Base-by-base conservation (phyloP, 2,113 vertebrate species). In the Brachyhypopomus gauderio region DNA sequence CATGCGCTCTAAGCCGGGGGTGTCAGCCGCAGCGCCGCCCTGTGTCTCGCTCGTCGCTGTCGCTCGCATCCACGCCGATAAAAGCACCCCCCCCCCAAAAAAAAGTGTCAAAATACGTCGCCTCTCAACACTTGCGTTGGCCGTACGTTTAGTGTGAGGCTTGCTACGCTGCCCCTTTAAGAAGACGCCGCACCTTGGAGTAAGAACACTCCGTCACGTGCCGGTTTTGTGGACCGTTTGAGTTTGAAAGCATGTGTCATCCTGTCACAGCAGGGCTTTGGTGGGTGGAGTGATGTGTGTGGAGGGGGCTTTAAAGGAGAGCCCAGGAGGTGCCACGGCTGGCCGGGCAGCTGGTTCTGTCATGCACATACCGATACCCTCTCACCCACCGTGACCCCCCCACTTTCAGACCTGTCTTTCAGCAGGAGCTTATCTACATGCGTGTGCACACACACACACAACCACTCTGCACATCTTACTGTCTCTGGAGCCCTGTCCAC, bases 321-420 rank as follows among this genome's bases (percentile, higher is more conserved):
- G 52, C 0, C 45, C 12, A 52, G 45, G 9, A 52, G 45, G 45
- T 52, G 45, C 45, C 45, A 52, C 12, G 45, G 45, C 45, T 52
- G 45, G 45, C 45, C 2, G 45, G 45, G 45, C 45, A 52, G 45
- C 45, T 52, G 45, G 45, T 52, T 52, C 45, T 12, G 9, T 85
- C 79, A 85, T 63, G 52, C 79, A 78, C 82, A 78, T 77, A 86
- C 74, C 84, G 86, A 80, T 69, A 38, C 78, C 79, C 75, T 58
- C 22, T 27, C 76, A 74, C 80, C 55, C 76, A 38, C 70, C 9
- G n/a, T 20, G 63, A 36, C 71, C 56, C 30, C 19, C 60, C 60
- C 30, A 55, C 63, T 60, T 56, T 76, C n/a, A 7, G 7, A 1
- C 11, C 52, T n/a, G 52, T 76, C 72, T 48, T 81, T 76, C 62